Conservation (phyloP, 2,888 invertebrate species). For the Synanthedon myopaeformis region DNA sequence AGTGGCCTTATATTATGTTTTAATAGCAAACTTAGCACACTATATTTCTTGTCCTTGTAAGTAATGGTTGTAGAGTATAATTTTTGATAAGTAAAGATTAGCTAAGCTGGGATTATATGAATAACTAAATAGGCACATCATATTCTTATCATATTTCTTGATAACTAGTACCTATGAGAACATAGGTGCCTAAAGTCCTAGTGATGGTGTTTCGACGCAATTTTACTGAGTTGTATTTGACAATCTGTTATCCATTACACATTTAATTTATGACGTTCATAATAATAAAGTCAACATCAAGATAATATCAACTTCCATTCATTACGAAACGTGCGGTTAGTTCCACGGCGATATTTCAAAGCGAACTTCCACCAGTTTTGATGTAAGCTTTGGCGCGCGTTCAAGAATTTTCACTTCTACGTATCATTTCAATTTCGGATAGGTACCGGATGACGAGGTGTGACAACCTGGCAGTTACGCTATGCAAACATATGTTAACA, state of each 20-base stretch:
- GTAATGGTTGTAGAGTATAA: no score
- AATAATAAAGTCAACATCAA: neutral
- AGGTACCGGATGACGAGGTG: constrained; percentile 8
- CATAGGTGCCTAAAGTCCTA: neutral
- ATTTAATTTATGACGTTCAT: neutral
- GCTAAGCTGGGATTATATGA: neutral
- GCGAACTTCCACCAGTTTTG: constrained; percentile 5
- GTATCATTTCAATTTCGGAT: constrained; percentile 15
- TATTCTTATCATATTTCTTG: neutral
- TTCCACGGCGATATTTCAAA: neutral
- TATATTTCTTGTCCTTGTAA: no score
- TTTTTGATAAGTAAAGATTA: neutral
- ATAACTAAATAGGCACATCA: neutral
- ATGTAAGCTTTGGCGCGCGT: constrained; percentile 22
- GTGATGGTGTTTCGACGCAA: neutral
- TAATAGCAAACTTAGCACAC: no score
- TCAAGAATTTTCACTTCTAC: constrained; percentile 18
- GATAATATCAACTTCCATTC: neutral
- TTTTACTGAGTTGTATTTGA: neutral
- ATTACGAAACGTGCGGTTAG: neutral
- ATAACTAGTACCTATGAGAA: neutral
- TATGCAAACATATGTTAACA: constrained; percentile 1
- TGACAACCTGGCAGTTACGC: constrained; percentile 9
- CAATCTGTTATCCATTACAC: neutral
- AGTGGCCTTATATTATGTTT: no score